Evolutionary conservation across 2,113 vertebrate species (phyloP), one percentile per base, ranked within the genome.

Genomic region (Genyomyrus donnyi): DNA sequence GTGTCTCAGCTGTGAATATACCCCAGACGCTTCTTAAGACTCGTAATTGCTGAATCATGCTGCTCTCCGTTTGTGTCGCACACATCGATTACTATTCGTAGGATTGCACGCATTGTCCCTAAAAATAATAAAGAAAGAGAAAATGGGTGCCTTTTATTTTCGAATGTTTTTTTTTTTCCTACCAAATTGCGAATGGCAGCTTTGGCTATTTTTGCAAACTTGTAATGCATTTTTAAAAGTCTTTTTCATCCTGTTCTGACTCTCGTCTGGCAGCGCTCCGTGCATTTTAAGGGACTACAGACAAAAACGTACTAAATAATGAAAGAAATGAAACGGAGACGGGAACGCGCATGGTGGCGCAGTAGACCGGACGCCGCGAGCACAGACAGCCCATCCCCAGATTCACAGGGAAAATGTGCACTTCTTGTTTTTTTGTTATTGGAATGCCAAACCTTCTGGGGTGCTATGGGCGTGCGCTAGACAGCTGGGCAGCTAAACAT

Each of bases 121-220:
- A 19, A 42, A 80, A 80, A 80, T 17, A 39, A 77, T 2, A 80
- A 19, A 42, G 35, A 19, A 42, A 42, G 58, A 27, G 58, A 27
- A 66, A 66, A 66, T 66, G 58, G 27, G n/a, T 27, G 9, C 27
- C 10, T 70, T 70, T 70, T 70, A 70, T 70, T 70, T 70, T 70
- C 0, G 0, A 70, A 70, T 13, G 62, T 27, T 70, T 70, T 31
- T 70, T 56, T 62, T 27, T 66, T 66, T 31, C 27, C 27, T 13
- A 70, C 62, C 27, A 80, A 80, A 80, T 80, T 80, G 74, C 74
- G 13, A 80, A 80, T 19, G 74, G 13, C 74, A 80, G 74, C 74
- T 80, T 80, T 80, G 74, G 74, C 74, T 80, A 80, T 80, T 80
- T 80, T 80, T 80, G 74, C 13, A 42, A 42, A 80, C 74, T 80